Evolutionary conservation across 2,888 invertebrate species (phyloP), one percentile per base, ranked within the genome.

Genomic region (Tigriopus californicus): DNA sequence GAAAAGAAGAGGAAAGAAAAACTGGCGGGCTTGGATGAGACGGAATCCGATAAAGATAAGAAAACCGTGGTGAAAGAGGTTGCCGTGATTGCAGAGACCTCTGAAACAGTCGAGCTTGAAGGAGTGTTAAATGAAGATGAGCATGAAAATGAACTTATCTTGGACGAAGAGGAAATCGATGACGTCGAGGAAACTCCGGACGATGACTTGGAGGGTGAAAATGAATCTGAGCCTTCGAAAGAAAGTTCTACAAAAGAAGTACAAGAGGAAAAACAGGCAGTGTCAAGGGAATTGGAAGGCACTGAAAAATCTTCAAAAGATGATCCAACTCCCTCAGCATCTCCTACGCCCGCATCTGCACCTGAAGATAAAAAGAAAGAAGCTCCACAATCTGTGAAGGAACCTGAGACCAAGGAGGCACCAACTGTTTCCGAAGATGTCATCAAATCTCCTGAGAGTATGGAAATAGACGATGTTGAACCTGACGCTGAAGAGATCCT

Each of bases 41-140:
- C n/a, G n/a, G 52, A 52, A 25, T 20, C 52, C 10, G 15, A 51
- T 12, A 13, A 4, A 10, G 15, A 18, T 1, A 22, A 18, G 52
- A 15, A 15, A n/a, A 33, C 54, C 41, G 24, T 20, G 8, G 52
- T 52, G 18, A 20, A 20, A 15, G 33, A 52, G 25, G 18, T 41
- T 47, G 55, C 20, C 22, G 52, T 46, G 12, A 22, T 57, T 33
- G 41, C 33, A 49, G 47, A 41, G 46, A 49, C 44, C 56, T 63
- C 61, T 61, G 61, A 63, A 58, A 61, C 63, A 48, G 58, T 24
- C 44, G 46, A 59, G 24, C 33, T 57, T 60, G 41, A 59, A 48
- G 61, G 59, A 18, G 58, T 53, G 55, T 8, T 33, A 33, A 61
- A 44, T 25, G 41, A 47, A 24, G 33, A 1, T 56, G 61, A 13